A percentile compares a stretch with the other conserved stretches of the same genome.
Evolutionary conservation across 1,140 invertebrate species (phyloP).

Genomic region (Trialeurodes vaporariorum): DNA sequence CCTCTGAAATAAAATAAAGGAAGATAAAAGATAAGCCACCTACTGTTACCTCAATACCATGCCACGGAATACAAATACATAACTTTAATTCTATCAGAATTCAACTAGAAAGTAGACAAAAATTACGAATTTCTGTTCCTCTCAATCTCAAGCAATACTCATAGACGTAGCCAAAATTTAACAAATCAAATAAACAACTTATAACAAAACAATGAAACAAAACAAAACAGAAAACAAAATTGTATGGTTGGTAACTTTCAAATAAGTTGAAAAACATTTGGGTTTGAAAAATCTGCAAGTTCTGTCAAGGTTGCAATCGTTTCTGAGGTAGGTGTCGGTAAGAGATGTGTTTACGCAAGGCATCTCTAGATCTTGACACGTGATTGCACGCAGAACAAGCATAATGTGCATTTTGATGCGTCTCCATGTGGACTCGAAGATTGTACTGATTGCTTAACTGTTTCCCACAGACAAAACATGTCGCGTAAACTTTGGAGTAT

Average conservation of each 20-base stretch:
- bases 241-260: background rate
- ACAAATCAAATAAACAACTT: background rate
- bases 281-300: background rate
- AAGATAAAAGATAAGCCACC: too few species aligned
- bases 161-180: too few species aligned
- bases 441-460: conserved; percentile 83
- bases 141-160: too few species aligned
- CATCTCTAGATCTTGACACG: conserved; percentile 72
- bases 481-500: conserved; percentile 44
- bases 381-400: conserved; percentile 73
- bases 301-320: background rate
- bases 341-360: conserved; percentile 73
- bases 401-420: conserved; percentile 67
- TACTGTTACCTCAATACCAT: too few species aligned
- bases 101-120: too few species aligned
- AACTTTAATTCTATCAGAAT: too few species aligned
- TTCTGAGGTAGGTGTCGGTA: conserved; percentile 52
- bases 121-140: too few species aligned
- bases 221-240: background rate
- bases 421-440: conserved; percentile 76
- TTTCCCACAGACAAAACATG: conserved; percentile 75
- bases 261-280: background rate
- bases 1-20: too few species aligned
- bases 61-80: too few species aligned
- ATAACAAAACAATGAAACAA: background rate